Base-by-base conservation (phyloP, 2,113 vertebrate species). In the Equus przewalskii region DNA sequence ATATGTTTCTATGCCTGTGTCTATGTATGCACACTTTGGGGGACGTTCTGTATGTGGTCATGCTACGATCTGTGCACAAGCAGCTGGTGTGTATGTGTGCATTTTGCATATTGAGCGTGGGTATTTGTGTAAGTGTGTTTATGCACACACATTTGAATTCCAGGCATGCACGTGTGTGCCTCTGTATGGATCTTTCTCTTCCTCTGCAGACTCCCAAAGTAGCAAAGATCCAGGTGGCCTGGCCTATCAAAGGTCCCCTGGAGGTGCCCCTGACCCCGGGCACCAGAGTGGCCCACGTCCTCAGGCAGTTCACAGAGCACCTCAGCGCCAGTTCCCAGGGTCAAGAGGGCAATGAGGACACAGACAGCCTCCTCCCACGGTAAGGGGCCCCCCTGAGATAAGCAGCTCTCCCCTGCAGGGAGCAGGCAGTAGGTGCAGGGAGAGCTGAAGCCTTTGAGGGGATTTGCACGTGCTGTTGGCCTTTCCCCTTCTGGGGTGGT, bases 171-270 rank as follows among this genome's bases (percentile, higher is more conserved):
- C 3, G 6, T 30, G 26, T 51, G 73, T 11, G 36, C 70, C 44
- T 54, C 24, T 14, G 1, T 18, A n/a, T 33, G 65, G 51, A 14
- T 73, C 46, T 44, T 78, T 65, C 49, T 65, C 22, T 95, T 33
- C 13, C 76, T 72, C 33, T 84, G 79, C 97, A 99, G 99, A 98
- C 98, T 41, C 99, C 98, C 96, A 99, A 99, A 76, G 97, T 98
- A 6, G 99, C 99, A 82, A 99, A 99, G 98, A 98, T 99, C 96
- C 99, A 99, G 1, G 97, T 99, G 0, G 98, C 98, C 0, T 98
- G 99, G 15, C 97, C 98, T 18, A 81, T 98, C 96, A 99, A 98
- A 95, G 98, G 99, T 84, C 98, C 99, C 0, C 98, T 99, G 94
- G 99, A 99, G 95, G 99, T 99, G 83, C 98, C 98, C 75, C 97